Percentiles rank a stretch among this genome's conserved stretches.
phyloP scores from a whole-genome alignment of 64 coral and sea anemone genomes.

The Catalaphyllia jardinei region DNA sequence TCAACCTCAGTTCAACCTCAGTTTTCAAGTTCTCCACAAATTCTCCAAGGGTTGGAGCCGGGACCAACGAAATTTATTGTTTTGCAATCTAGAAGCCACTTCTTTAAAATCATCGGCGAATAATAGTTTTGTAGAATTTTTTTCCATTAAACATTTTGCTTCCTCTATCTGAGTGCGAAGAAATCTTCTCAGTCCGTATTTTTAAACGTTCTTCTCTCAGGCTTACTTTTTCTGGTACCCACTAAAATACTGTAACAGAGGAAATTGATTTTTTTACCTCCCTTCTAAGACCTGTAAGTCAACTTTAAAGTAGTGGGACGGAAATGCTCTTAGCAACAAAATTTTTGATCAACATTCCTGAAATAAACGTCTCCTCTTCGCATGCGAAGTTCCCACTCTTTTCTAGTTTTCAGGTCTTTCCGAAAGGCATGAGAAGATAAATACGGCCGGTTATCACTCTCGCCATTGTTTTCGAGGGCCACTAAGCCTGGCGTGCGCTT shows the following conservation, averaged over 20 bases:
- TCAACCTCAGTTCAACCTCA: no score
- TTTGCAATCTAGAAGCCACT: slow-evolving; percentile 15
- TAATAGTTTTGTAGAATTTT: neutral
- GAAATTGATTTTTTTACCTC: slow-evolving; percentile 61
- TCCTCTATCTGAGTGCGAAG: slow-evolving; percentile 8
- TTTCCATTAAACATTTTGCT: slow-evolving; percentile 28
- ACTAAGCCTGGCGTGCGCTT: slow-evolving; percentile 29
- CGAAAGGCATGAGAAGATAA: slow-evolving; percentile 55
- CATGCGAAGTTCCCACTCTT: slow-evolving; percentile 66
- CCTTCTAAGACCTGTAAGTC: slow-evolving; percentile 61
- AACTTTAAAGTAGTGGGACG: slow-evolving; percentile 35
- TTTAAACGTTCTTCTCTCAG: slow-evolving; percentile 56
- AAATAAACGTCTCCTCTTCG: slow-evolving; percentile 39
- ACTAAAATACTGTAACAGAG: slow-evolving; percentile 45
- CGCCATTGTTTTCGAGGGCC: slow-evolving; percentile 49
- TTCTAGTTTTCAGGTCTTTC: slow-evolving; percentile 32
- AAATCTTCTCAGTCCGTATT: slow-evolving; percentile 22
- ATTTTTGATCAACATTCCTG: slow-evolving; percentile 31
- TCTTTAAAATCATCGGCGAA: slow-evolving; percentile 19
- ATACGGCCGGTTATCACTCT: slow-evolving; percentile 54
- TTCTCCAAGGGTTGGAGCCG: slow-evolving; percentile 42
- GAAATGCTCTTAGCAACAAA: slow-evolving; percentile 41
- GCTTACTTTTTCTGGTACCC: slow-evolving; percentile 10
- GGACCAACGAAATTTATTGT: slow-evolving; percentile 20
- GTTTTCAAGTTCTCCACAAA: slow-evolving; percentile 21